Conservation (phyloP, 2,113 vertebrate genomes). For the Myxocyprinus asiaticus region DNA sequence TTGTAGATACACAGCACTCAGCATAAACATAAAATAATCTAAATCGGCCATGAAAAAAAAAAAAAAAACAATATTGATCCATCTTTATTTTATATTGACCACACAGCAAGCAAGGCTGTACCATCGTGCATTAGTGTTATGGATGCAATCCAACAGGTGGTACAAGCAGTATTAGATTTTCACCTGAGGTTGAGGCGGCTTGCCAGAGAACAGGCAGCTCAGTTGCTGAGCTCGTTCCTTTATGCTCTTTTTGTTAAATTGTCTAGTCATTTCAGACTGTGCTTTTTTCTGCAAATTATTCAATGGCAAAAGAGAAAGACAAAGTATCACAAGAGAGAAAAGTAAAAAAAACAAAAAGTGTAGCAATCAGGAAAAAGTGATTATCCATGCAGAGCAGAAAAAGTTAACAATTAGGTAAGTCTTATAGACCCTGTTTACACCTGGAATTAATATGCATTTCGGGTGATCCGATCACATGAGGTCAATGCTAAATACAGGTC, state of each 20-base stretch:
- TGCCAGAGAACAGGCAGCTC: constrained; percentile 83
- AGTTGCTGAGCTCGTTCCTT: constrained; percentile 89
- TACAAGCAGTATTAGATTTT: constrained; percentile 42
- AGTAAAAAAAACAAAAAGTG: not conserved
- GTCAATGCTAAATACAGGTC: no score
- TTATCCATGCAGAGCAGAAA: no score
- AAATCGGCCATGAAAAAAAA: no score
- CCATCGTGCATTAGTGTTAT: not conserved
- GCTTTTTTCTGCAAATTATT: constrained; percentile 77
- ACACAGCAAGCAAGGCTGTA: constrained; percentile 5
- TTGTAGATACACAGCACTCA: no score
- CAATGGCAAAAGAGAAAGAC: constrained; percentile 40
- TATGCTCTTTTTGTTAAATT: constrained; percentile 88
- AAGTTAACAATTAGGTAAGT: no score
- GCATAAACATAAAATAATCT: no score
- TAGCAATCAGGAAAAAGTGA: no score
- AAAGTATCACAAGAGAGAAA: not conserved
- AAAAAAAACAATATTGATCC: no score
- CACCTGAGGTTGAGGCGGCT: constrained; percentile 74
- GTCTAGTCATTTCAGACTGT: constrained; percentile 78
- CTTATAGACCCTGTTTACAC: no score
- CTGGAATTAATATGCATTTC: no score
- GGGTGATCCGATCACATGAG: no score
- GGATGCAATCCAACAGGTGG: not conserved
- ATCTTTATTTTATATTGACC: not conserved